Evolutionary conservation across 2,113 vertebrate genomes (phyloP).

Genomic region (Planiliza haematocheilus): DNA sequence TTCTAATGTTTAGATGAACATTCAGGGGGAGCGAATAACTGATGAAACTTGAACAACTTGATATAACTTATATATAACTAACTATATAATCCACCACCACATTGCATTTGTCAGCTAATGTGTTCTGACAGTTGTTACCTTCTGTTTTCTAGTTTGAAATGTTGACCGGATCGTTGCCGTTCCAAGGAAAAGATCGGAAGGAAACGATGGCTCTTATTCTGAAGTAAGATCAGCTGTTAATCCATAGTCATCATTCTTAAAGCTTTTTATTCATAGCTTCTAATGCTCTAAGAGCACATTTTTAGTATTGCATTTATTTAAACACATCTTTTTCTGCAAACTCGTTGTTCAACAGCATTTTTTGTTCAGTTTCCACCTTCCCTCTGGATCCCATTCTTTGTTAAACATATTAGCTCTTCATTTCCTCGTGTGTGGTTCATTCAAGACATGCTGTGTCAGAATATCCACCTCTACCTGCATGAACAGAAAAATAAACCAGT

Average conservation of each 20-base stretch:
- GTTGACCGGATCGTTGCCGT: slow-evolving; percentile 95
- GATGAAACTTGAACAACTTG: background rate
- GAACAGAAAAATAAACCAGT: background rate
- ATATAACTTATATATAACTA: background rate
- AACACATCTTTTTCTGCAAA: too few species aligned
- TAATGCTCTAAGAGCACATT: background rate
- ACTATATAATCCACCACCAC: background rate
- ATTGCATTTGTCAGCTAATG: background rate
- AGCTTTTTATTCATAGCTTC: background rate
- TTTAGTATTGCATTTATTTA: too few species aligned
- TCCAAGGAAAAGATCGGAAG: slow-evolving; percentile 98
- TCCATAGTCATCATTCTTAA: background rate
- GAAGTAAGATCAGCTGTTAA: slow-evolving; percentile 87
- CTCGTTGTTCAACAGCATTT: background rate
- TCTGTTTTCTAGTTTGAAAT: slow-evolving; percentile 92
- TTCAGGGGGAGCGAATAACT: background rate
- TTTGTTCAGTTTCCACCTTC: background rate
- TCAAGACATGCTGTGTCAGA: background rate
- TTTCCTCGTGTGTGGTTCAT: background rate
- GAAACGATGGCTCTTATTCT: slow-evolving; percentile 98
- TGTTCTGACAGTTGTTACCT: slow-evolving; percentile 2
- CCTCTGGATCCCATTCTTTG: background rate
- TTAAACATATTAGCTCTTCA: background rate
- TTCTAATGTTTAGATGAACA: too few species aligned
- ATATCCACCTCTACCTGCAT: background rate